These are phyloP conservation scores for Ophioderma brevispina DNA, from an alignment of 35 echinoderm and acorn worm species.

Conservation along the genomic window DNA sequence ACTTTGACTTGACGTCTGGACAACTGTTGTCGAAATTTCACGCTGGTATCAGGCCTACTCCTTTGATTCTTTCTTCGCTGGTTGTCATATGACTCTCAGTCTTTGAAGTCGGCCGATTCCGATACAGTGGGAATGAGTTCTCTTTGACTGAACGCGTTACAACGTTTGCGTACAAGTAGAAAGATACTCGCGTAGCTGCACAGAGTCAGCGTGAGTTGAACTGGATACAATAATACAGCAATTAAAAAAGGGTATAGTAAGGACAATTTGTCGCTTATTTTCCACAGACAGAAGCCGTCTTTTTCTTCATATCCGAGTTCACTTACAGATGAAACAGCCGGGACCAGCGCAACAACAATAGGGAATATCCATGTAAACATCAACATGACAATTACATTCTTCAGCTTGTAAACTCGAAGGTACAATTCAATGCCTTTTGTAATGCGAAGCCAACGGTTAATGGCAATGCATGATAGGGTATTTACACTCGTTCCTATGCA, in stretches of 20 bases:
- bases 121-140: neutral
- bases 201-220: neutral
- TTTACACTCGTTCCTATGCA: slow-evolving; percentile 61
- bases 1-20: neutral
- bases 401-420: slow-evolving; percentile 22
- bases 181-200: neutral
- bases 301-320: slow-evolving; percentile 40
- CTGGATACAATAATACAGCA: neutral
- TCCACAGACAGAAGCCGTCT: slow-evolving; percentile 22
- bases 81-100: neutral
- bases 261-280: neutral
- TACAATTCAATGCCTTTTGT: slow-evolving; percentile 15
- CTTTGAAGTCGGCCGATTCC: neutral
- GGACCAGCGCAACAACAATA: slow-evolving; percentile 19
- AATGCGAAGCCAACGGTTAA: slow-evolving; percentile 45
- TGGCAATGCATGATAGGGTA: slow-evolving; percentile 46
- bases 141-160: neutral
- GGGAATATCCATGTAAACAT: slow-evolving; percentile 49
- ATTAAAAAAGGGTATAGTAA: neutral
- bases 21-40: neutral
- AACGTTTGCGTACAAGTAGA: neutral
- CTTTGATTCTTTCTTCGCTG: neutral
- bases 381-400: neutral
- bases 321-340: neutral
- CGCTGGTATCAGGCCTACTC: neutral